Evolutionary conservation across 2,113 vertebrate species (phyloP), one percentile per base, ranked within the genome.

Genomic region (Hoplias malabaricus): DNA sequence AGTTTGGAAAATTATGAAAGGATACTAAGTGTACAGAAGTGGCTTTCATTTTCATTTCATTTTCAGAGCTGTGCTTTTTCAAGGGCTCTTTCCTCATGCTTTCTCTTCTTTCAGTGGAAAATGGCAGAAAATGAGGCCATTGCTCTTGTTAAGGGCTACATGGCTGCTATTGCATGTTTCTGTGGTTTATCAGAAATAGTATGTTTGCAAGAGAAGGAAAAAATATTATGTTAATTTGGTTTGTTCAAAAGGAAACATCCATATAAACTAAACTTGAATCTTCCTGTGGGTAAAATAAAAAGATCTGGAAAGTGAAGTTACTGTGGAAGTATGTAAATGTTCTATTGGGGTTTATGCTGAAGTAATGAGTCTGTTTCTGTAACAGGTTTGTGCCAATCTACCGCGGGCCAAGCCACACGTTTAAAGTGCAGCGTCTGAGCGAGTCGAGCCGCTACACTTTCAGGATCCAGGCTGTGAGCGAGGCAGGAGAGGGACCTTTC

Each of bases 371-470:
- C 46, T 65, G 68, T 12, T 27, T 12, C 2, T 69, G 29, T 69
- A 72, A 36, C 88, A 99, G 98, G 92, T 99, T 99, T 84, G 91
- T 96, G 85, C 93, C 94, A 0, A 95, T 99, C 90, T 99, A 99
- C 75, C 92, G 94, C 68, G 98, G 98, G 53, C 96, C 97, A 73
- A 98, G 98, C 87, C 98, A 98, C 87, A 99, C 97, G 0, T 99
- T 98, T 87, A 98, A 98, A 90, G 93, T 99, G 59, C 97, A 99
- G 87, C 92, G 97, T 59, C 88, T 99, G 90, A 94, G 84, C 0
- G 98, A 99, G 83, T 96, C 93, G 81, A 97, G 95, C 2, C 94
- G 93, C 85, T 98, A 96, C 92, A 93, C 92, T 0, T 98, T 98
- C 92, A 91, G 96, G 91, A 98, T 99, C 92, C 97, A 99, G 91